Percentiles rank a stretch among this genome's conserved stretches.
phyloP scores from a whole-genome alignment of 2,113 vertebrate genomes.

The Tympanuchus pallidicinctus region DNA sequence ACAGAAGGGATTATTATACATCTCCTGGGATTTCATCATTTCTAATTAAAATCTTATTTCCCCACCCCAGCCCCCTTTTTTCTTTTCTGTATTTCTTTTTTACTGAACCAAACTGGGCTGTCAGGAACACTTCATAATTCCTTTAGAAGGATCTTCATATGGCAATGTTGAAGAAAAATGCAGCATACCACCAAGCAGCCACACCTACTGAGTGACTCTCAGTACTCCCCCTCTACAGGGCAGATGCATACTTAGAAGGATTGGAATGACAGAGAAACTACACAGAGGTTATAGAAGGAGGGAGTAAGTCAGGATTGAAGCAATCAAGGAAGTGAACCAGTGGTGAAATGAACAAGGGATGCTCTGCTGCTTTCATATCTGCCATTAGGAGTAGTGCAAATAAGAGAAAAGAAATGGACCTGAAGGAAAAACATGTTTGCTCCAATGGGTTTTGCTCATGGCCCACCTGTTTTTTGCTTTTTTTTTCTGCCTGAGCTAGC shows the following conservation, averaged over 20 bases:
- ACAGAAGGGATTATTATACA: background rate
- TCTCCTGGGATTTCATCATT: background rate
- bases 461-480: background rate
- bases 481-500: background rate
- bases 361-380: background rate
- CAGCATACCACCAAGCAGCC: accelerated
- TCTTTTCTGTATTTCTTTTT: background rate
- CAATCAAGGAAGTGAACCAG: background rate
- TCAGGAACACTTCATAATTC: background rate
- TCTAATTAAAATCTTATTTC: background rate
- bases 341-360: background rate
- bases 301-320: background rate
- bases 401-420: background rate
- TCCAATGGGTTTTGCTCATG: background rate
- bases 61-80: background rate
- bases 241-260: background rate
- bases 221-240: background rate
- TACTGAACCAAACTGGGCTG: background rate
- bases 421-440: background rate
- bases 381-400: background rate
- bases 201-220: background rate
- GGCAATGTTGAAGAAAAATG: background rate
- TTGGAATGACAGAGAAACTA: background rate
- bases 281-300: background rate
- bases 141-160: background rate